Evolutionary conservation across 2,888 invertebrate genomes (phyloP).

Genomic region (Lepas anatifera): DNA sequence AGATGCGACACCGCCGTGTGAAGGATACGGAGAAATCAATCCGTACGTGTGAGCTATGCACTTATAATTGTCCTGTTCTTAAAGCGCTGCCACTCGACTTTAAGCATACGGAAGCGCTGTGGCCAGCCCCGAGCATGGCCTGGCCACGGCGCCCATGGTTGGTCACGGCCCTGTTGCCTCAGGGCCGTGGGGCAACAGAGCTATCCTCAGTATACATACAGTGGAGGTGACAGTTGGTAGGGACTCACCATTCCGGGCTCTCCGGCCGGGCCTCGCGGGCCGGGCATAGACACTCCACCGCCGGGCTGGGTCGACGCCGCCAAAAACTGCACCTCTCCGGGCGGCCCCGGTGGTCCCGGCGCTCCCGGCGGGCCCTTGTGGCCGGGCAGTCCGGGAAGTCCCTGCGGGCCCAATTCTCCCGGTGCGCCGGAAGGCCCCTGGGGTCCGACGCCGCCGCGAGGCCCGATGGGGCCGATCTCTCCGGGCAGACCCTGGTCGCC

Average conservation of each 20-base stretch:
- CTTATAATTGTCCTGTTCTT: too few species aligned
- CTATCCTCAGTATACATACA: too few species aligned
- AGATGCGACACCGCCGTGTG: too few species aligned
- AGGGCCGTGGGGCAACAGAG: too few species aligned
- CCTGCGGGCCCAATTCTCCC: slow-evolving; percentile 3
- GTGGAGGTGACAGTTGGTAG: too few species aligned
- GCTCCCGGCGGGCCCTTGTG: not conserved
- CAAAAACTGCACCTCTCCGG: not conserved
- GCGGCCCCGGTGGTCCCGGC: not conserved
- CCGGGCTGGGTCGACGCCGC: not conserved
- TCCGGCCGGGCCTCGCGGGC: not conserved
- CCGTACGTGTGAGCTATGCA: too few species aligned
- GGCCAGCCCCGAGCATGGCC: too few species aligned
- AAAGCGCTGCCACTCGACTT: too few species aligned
- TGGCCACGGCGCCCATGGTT: too few species aligned
- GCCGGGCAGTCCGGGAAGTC: slow-evolving; percentile 2
- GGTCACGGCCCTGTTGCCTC: too few species aligned
- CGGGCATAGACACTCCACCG: not conserved
- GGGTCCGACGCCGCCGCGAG: not conserved
- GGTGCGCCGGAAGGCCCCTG: not conserved
- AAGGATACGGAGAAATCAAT: too few species aligned
- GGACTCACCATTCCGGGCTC: not conserved
- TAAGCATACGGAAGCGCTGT: too few species aligned
- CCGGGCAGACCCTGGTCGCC: not conserved
- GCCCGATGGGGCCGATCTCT: not conserved